Evolutionary conservation across 2,797 vertebrate genomes (phyloP), one percentile per base, ranked within the genome.

Genomic region (Bradypus variegatus): DNA sequence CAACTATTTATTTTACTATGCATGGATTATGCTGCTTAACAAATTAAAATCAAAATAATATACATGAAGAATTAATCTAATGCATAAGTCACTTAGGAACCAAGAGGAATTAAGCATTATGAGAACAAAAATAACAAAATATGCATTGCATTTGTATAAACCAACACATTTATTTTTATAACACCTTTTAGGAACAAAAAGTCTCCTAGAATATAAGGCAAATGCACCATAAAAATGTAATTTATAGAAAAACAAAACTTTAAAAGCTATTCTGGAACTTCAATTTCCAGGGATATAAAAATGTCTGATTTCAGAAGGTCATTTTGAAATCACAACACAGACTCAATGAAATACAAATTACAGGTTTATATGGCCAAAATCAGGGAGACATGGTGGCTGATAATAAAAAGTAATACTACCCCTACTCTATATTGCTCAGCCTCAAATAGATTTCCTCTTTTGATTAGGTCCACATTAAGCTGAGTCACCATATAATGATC

Each of bases 141-240:
- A 91, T 53, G 86, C 91, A 21, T 45, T 86, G 78, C 8, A 33
- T 79, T 69, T 92, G 92, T 72, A 89, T 94, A 94, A 97, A 90
- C 92, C 87, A 88, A 2, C 31, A 69, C 90, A 91, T 93, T 72
- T 94, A 90, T 95, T 96, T 96, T 96, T 93, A 88, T 83, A 85
- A 72, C 15, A 18, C 41, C 53, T 94, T 96, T 94, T 76, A 91
- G 36, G 88, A 94, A 79, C 83, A 84, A 93, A 90, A 94, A 95
- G 12, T 93, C 72, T 48, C 91, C 60, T 94, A 81, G 72, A 94
- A 95, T 67, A 80, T 41, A 92, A 92, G 58, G 18, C 65, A 82
- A 94, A 92, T 69, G 94, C 55, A 78, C 15, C 25, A 62, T 90
- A 95, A 85, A 86, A 91, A 80, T 93, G 85, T 64, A 94, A 91